Evolutionary conservation across 2,888 invertebrate species (phyloP).

Genomic region (Philereme vetulata): DNA sequence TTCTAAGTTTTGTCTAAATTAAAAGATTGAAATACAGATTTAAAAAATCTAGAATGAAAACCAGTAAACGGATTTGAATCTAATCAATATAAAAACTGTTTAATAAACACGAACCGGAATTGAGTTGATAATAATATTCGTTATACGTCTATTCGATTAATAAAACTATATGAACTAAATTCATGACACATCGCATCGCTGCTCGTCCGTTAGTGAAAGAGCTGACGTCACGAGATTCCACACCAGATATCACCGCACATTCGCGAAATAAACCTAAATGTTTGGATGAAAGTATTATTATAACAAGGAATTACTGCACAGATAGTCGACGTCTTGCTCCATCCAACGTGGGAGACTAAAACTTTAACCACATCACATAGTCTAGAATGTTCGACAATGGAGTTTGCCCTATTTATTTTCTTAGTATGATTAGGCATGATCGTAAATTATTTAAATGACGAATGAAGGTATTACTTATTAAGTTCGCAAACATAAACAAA

Average conservation of each 20-base stretch:
- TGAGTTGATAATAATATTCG: neutral
- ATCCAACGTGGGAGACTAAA: slow-evolving; percentile 29
- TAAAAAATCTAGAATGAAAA: slow-evolving; percentile 1
- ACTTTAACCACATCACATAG: slow-evolving; percentile 7
- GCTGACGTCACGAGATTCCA: slow-evolving; percentile 25
- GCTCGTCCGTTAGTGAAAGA: slow-evolving; percentile 14
- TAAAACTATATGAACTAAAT: neutral
- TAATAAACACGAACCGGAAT: slow-evolving; percentile 5
- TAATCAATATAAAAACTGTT: neutral
- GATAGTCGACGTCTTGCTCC: slow-evolving; percentile 16
- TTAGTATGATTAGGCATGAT: slow-evolving; percentile 7
- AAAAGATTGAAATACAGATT: neutral
- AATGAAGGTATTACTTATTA: neutral
- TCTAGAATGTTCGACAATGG: slow-evolving; percentile 30
- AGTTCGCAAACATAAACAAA: slow-evolving; percentile 11
- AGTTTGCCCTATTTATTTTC: slow-evolving; percentile 1
- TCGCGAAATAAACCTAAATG: slow-evolving; percentile 30
- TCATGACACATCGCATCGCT: slow-evolving; percentile 18
- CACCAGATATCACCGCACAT: slow-evolving; percentile 18
- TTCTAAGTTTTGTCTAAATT: too few relatives aligned
- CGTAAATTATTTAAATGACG: slow-evolving; percentile 1
- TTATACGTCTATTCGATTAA: neutral
- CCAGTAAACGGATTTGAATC: slow-evolving; percentile 5
- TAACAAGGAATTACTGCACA: slow-evolving; percentile 33
- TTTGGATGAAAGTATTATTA: slow-evolving; percentile 33